A percentile compares a stretch with the other conserved stretches of the same genome.
phyloP scores from a whole-genome alignment of 1,140 invertebrate species.

The Phymorhynchus buccinoides region DNA sequence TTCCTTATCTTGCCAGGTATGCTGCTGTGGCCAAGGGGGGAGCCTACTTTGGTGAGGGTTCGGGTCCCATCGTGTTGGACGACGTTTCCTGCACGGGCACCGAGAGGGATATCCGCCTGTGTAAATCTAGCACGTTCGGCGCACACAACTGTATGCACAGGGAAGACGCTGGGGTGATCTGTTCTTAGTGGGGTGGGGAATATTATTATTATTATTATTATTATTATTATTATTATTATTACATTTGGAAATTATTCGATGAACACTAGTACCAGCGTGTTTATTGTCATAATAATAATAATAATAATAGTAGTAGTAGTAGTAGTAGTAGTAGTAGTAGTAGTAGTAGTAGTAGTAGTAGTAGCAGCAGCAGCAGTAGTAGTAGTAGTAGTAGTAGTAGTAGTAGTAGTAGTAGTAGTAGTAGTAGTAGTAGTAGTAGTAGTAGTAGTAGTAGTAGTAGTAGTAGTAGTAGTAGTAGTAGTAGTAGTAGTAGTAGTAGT shows the following conservation, averaged over 20 bases:
- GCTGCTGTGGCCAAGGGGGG: slow-evolving; percentile 41
- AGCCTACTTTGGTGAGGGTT: slow-evolving; percentile 54
- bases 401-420: slow-evolving; percentile 17
- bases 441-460: slow-evolving; percentile 13
- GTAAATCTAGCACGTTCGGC: slow-evolving; percentile 46
- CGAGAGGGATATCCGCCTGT: slow-evolving; percentile 53
- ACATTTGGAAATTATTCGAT: too few species aligned
- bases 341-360: slow-evolving; percentile 17
- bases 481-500: slow-evolving; percentile 16
- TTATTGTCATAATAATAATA: too few species aligned
- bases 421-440: slow-evolving; percentile 16
- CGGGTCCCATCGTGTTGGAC: slow-evolving; percentile 57
- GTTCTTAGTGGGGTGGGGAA: too few species aligned
- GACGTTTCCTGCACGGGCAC: slow-evolving; percentile 56
- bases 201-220: too few species aligned
- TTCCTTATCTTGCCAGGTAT: slow-evolving; percentile 44
- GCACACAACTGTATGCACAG: slow-evolving; percentile 59
- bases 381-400: slow-evolving; percentile 9
- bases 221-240: too few species aligned
- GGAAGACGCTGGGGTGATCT: slow-evolving; percentile 53
- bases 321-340: slow-evolving; percentile 16
- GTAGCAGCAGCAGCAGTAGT: not conserved
- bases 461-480: slow-evolving; percentile 17
- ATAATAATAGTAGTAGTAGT: slow-evolving; percentile 8
- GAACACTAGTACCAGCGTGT: too few species aligned